Percentiles rank a stretch among this genome's conserved stretches.
phyloP scores from a whole-genome alignment of 2,113 vertebrate species.

The Tylochromis polylepis region DNA sequence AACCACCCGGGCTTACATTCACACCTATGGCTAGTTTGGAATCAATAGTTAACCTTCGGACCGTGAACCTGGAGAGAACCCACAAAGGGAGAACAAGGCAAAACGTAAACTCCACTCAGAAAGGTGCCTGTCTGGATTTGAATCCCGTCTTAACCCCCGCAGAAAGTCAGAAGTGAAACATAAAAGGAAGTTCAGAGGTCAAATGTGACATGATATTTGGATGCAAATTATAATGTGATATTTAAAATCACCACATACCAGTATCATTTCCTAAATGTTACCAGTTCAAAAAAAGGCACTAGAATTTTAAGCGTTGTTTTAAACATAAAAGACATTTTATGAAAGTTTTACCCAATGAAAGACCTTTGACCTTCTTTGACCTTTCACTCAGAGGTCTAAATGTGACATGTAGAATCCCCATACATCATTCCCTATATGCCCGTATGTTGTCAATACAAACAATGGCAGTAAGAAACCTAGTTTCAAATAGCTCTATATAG shows the following conservation, averaged over 20 bases:
- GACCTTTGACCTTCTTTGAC: background rate
- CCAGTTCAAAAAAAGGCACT: background rate
- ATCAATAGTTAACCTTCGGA: background rate
- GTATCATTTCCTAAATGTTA: background rate
- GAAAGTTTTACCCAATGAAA: background rate
- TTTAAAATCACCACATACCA: background rate
- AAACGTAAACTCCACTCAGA: background rate
- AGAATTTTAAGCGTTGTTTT: background rate
- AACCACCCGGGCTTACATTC: background rate
- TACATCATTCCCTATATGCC: background rate
- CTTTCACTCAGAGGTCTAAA: background rate
- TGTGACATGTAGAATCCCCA: background rate
- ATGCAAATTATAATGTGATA: background rate
- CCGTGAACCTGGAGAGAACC: background rate
- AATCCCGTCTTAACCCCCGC: background rate
- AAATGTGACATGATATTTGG: background rate
- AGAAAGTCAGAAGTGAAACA: background rate
- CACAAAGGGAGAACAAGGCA: background rate
- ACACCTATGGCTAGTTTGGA: background rate
- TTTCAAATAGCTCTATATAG: background rate
- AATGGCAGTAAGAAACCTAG: background rate
- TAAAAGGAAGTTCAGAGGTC: background rate
- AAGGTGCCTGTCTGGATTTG: background rate
- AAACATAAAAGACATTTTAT: background rate
- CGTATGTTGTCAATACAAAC: background rate